Base-by-base conservation (phyloP, 2,888 invertebrate species). In the Megaustenia siamemsis region DNA sequence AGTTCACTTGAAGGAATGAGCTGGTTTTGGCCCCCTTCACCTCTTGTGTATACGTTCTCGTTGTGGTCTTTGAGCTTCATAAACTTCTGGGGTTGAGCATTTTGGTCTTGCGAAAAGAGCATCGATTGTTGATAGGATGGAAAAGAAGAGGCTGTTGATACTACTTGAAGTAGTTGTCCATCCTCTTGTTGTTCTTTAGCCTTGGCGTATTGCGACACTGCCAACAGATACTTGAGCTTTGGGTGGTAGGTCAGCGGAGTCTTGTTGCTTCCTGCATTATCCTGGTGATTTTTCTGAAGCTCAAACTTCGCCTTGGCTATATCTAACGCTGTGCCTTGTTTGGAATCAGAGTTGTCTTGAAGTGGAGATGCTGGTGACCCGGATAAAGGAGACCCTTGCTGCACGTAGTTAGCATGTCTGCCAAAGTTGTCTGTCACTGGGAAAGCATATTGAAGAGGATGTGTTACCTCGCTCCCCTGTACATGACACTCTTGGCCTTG, bases 171-270 rank as follows among this genome's bases (percentile, higher is more conserved):
- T 12, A 35, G 35, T 1, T 10, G 40, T n/a, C 35, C 73, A 8
- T 82, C 82, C 6, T 83, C 83, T 24, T 76, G 45, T 32, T 63
- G 18, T 18, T 10, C 53, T 38, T 77, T 79, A 10, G 35, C 45
- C 32, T 84, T 84, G 45, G 60, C 79, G 32, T 60, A 71, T 71
- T 79, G 84, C 8, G 84, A 38, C 10, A 60, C 71, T 3, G 77
- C 83, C 28, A 83, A 32, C 28, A 83, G 38, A 49, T 83, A 83
- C 38, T 83, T 83, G 35, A 83, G 77, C 53, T 83, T 83, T 2
- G 83, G 83, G 21, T 83, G 83, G 32, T 83, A 83, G 8, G 71
- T 40, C 5, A 56, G 2, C 40, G 28, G 75, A 24, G 75, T 3
- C 35, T 77, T 77, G n/a, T 28, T 63, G 1, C 35, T 21, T 21